Base-by-base conservation (phyloP, 2,888 invertebrate genomes). In the Eretmocerus hayati region DNA sequence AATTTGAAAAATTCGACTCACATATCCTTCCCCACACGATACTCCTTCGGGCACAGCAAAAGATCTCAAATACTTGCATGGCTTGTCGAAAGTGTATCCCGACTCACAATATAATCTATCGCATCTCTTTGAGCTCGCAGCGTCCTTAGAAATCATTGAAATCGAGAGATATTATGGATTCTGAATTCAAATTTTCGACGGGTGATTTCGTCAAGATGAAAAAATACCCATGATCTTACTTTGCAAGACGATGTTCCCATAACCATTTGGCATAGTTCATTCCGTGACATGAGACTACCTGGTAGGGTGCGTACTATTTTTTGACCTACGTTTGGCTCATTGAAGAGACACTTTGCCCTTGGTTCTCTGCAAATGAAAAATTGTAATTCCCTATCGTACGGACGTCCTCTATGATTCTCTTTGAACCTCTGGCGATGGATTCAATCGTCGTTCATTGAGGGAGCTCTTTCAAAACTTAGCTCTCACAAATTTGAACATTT, bases 281-380 rank as follows among this genome's bases (percentile, higher is more conserved):
- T 35, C 0, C 50, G 32, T 6, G 33, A 19, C 19, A 23, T 39
- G 1, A 50, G 5, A 15, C 42, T 38, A 3, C 50, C 50, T 1
- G 50, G 50, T 3, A 50, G 19, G 2, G 39, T 5, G 6, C 38
- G 32, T 20, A n/a, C 5, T 2, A 31, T 8, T n/a, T 20, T 11
- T 5, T 15, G 30, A 19, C 35, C 42, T 15, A 21, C 30, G 2
- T 19, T 15, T 2, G 50, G 50, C 8, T 37, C 15, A 13, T 50
- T 39, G 30, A 42, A 50, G 15, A 50, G 8, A 18, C 50, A 50
- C 21, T 38, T n/a, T 1, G 46, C 50, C 35, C 46, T 42, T 15
- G 26, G 11, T 21, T 26, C 13, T 16, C 39, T 39, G 13, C 2
- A 11, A 21, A n/a, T 8, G 19, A 31, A 35, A 9, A n/a, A n/a